Base-by-base conservation (phyloP, 2,888 invertebrate genomes). In the Piscicola geometra region DNA sequence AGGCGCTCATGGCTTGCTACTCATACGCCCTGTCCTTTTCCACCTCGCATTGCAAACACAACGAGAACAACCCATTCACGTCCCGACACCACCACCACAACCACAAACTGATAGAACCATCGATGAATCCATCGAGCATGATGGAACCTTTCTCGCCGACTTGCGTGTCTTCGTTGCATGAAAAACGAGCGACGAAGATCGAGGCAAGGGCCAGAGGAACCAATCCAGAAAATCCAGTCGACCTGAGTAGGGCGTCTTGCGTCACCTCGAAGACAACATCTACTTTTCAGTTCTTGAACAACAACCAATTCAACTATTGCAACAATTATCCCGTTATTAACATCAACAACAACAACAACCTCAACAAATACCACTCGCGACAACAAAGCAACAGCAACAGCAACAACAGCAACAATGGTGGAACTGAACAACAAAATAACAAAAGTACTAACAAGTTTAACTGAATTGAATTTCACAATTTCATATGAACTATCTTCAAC, bases 331-430 rank as follows among this genome's bases (percentile, higher is more conserved):
- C n/a, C 52, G n/a, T 50, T 18, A 50, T 18, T 18, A 64, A 64
- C 64, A 3, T 64, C n/a, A 5, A 64, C 64, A 64, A 28, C 64
- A 64, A 64, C 64, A 64, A 64, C 64, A 64, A 9, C 64, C 9
- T 64, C 21, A 9, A 28, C n/a, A 64, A 64, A n/a, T 21, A 21
- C 32, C 9, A 5, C 32, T 28, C n/a, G 9, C n/a, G 28, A n/a
- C n/a, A 21, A n/a, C 9, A 28, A 50, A 50, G 21, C 52, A 50
- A 3, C 56, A 71, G 15, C 50, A 1, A 47, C 52, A 52, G 21
- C 71, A 71, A 5, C 71, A 70, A n/a, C 71, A 70, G 15, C 71
- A 41, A 41, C 71, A 70, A 70, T 47, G 47, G 47, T 47, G 25
- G 47, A n/a, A n/a, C n/a, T n/a, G n/a, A n/a, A n/a, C n/a, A n/a